These are phyloP conservation scores for Alectoris magna DNA, from an alignment of 2,797 vertebrate species.

Conservation along the genomic window DNA sequence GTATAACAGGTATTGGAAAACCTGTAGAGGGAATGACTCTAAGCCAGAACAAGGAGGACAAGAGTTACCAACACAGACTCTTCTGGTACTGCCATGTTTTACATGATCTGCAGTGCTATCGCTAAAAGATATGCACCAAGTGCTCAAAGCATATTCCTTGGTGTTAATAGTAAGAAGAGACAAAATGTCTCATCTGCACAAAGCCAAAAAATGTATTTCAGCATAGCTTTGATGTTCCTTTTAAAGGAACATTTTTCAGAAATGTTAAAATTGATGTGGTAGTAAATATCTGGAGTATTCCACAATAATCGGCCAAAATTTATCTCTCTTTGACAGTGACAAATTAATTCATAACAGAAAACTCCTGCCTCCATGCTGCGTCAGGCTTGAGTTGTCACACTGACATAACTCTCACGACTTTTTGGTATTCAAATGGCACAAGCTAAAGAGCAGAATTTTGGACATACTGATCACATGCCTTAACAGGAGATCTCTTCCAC, in stretches of 20 bases:
- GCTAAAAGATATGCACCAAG: slow-evolving; percentile 12
- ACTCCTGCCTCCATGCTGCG: not conserved
- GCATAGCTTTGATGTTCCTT: slow-evolving; percentile 14
- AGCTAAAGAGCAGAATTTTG: not conserved
- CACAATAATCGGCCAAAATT: slow-evolving; percentile 5
- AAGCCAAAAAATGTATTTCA: slow-evolving; percentile 53
- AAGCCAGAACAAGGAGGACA: not conserved
- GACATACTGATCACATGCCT: not conserved
- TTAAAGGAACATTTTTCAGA: slow-evolving; percentile 20
- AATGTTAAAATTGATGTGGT: not conserved
- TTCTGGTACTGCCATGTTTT: not conserved
- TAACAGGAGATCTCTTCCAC: slow-evolving; percentile 16
- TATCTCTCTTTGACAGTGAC: not conserved
- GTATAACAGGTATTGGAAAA: not conserved
- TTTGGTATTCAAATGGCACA: not conserved
- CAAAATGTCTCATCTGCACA: slow-evolving; percentile 35
- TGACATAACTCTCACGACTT: not conserved
- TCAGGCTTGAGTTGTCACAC: not conserved
- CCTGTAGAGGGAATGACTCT: not conserved
- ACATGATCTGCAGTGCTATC: not conserved
- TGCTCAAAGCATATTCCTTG: slow-evolving; percentile 15
- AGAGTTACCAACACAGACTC: not conserved
- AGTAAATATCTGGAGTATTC: slow-evolving; percentile 19
- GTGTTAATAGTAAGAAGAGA: slow-evolving; percentile 50
- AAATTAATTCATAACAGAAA: slow-evolving; percentile 18